Percentiles rank a stretch among this genome's conserved stretches.
These are phyloP conservation scores for Dicerorhinus sumatrensis DNA, from an alignment of 2,113 vertebrate genomes.

Conservation along the genomic window DNA sequence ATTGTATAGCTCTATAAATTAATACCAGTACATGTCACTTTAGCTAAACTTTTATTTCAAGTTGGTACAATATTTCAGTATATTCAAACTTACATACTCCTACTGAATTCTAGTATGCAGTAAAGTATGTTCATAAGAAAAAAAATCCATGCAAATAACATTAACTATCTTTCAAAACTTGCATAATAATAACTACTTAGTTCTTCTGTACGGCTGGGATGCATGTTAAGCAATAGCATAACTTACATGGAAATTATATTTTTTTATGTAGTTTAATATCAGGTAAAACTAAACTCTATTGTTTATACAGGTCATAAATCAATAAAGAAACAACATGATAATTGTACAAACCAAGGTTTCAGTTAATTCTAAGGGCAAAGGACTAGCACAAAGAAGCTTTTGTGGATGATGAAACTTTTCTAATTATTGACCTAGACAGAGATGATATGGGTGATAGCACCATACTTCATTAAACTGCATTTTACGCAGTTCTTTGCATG, in stretches of 20 bases:
- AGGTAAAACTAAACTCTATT: background rate
- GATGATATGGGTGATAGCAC: background rate
- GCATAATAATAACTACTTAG: background rate
- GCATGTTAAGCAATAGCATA: background rate
- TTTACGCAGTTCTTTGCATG: background rate
- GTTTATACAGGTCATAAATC: background rate
- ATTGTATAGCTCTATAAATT: background rate
- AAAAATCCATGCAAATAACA: background rate
- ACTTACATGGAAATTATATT: background rate
- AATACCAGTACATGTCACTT: background rate
- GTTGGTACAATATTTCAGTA: background rate
- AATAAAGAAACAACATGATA: background rate
- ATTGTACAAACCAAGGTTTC: background rate
- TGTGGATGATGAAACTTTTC: background rate
- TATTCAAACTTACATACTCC: background rate
- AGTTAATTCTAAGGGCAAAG: background rate
- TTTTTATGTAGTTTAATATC: background rate
- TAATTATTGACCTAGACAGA: background rate
- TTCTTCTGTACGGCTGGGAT: background rate
- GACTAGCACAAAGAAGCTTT: background rate
- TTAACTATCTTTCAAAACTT: background rate
- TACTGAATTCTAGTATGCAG: background rate
- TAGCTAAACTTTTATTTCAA: background rate
- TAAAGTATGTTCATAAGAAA: background rate
- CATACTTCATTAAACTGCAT: background rate